Conservation (phyloP, 1,140 invertebrate genomes). For the Rhagoletis pomonella region DNA sequence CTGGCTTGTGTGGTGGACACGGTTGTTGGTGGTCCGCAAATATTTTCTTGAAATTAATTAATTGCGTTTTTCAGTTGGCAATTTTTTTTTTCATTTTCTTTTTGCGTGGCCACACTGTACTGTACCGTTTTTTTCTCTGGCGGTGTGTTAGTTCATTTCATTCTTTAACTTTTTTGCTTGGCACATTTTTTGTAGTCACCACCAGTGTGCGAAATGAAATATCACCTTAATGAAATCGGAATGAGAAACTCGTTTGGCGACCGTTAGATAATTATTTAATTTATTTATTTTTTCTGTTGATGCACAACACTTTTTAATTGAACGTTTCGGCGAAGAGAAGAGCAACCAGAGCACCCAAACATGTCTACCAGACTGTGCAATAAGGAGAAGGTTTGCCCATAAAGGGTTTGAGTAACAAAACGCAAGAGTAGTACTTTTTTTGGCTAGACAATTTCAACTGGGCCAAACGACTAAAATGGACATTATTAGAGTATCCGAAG, state of each 20-base stretch:
- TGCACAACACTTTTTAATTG: too few species aligned
- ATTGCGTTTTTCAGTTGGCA: constrained; percentile 4
- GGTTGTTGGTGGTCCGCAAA: constrained; percentile 32
- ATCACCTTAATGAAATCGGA: not conserved
- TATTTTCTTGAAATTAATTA: constrained; percentile 36
- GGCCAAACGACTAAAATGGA: too few species aligned
- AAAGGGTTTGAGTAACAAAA: too few species aligned
- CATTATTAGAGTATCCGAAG: too few species aligned
- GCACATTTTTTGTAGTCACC: not conserved
- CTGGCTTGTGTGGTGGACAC: not conserved
- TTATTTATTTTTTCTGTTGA: too few species aligned
- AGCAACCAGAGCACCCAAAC: too few species aligned
- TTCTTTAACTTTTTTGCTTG: not conserved
- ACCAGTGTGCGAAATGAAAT: not conserved
- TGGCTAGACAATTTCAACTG: too few species aligned
- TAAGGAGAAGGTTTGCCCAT: too few species aligned
- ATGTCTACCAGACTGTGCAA: too few species aligned
- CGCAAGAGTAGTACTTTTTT: too few species aligned
- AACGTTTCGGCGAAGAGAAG: too few species aligned
- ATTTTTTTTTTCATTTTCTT: constrained; percentile 8
- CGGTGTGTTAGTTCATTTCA: not conserved
- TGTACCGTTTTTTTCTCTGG: not conserved
- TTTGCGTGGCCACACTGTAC: not conserved
- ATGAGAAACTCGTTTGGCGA: not conserved
- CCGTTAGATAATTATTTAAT: not conserved